A percentile compares a stretch with the other conserved stretches of the same genome.
These are phyloP conservation scores for Drosophila falleni DNA, from an alignment of 2,888 invertebrate genomes.

Conservation along the genomic window DNA sequence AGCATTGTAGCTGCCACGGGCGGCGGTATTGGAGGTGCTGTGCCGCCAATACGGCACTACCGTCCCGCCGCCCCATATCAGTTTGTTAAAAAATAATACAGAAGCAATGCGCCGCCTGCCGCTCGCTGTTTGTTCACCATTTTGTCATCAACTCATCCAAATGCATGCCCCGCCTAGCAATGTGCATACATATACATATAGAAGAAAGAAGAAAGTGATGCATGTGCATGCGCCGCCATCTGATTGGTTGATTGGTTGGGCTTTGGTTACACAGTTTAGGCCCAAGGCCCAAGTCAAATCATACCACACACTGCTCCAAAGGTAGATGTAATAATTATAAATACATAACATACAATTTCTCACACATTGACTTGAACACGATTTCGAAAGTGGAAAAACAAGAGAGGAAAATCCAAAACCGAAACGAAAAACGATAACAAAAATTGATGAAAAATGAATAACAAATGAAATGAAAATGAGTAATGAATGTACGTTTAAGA, in stretches of 20 bases:
- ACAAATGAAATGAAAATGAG: conserved; percentile 53
- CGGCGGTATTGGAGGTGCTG: conserved; percentile 69
- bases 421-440: conserved; percentile 28
- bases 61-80: conserved; percentile 82
- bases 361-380: conserved; percentile 66
- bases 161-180: conserved; percentile 62
- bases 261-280: conserved; percentile 33
- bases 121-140: conserved; percentile 76
- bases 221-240: conserved; percentile 55
- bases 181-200: conserved; percentile 28
- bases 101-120: conserved; percentile 68
- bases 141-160: conserved; percentile 45
- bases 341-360: conserved; percentile 57
- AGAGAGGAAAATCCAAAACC: conserved; percentile 25
- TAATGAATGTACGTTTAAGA: conserved; percentile 72
- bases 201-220: conserved; percentile 20
- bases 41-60: conserved; percentile 81
- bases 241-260: conserved; percentile 23
- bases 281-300: conserved; percentile 30
- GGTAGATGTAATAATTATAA: conserved; percentile 79
- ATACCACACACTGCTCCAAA: conserved; percentile 70
- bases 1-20: conserved; percentile 72
- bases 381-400: conserved; percentile 50
- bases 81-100: conserved; percentile 83
- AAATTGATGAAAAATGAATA: conserved; percentile 2